Base-by-base conservation (phyloP, 2,797 vertebrate genomes). In the Mycteria americana region DNA sequence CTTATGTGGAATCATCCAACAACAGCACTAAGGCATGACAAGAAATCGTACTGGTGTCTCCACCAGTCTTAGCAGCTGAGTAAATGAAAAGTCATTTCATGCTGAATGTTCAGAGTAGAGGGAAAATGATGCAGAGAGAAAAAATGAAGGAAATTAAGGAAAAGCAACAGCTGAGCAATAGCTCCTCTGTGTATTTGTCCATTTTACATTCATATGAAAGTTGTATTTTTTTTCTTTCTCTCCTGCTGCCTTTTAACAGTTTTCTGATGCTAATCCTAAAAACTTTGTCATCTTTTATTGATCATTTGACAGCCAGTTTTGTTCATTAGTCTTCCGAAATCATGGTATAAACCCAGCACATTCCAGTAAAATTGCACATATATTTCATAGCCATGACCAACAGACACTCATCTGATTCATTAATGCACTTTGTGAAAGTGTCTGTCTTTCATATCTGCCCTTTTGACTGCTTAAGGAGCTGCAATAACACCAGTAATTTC, bases 201-300 rank as follows among this genome's bases (percentile, higher is more conserved):
- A 62, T 92, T 95, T 93, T 86, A 46, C 50, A 69, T 84, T 92
- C 83, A 64, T 76, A 72, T 54, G 62, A 81, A 94, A 67, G 50
- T 19, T 64, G 28, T 46, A 31, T 69, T 53, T 56, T 77, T 28
- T 72, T 62, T 59, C 57, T 68, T 76, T 62, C 78, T 80, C 76
- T 93, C 72, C 54, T 67, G 67, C 70, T 92, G 80, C 63, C 70
- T 84, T 93, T 89, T 93, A 92, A 78, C 53, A 79, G 54, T 74
- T 95, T 93, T 94, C 67, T 95, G 90, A 90, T 94, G 85, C 45
- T 95, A 95, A 95, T 94, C 65, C 63, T 82, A 69, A 88, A 94
- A 81, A 56, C 11, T 77, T 95, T 79, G 69, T 94, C 80, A 93
- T 95, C 51, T 93, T 95, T 96, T 94, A 95, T 89, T 95, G 90